A percentile compares a stretch with the other conserved stretches of the same genome.
These are phyloP conservation scores for Garra rufa DNA, from an alignment of 2,113 vertebrate genomes.

Conservation along the genomic window DNA sequence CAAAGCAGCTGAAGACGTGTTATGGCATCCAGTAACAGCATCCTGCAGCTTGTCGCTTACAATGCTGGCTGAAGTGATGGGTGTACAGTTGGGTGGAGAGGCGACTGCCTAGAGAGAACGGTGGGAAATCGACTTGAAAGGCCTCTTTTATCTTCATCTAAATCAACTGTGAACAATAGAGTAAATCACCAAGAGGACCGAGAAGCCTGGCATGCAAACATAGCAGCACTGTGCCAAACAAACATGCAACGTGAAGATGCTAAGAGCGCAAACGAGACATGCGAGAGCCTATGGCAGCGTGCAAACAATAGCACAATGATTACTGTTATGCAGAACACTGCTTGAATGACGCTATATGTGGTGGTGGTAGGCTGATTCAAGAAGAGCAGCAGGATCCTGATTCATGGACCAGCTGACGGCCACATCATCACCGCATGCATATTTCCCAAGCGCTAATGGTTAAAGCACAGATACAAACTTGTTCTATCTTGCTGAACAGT, in stretches of 20 bases:
- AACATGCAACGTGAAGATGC: conserved; percentile 17
- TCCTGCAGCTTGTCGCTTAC: conserved; percentile 7
- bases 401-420: conserved; percentile 40
- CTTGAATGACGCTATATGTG: not conserved
- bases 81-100: not conserved
- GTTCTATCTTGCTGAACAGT: conserved; percentile 15
- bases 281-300: not conserved
- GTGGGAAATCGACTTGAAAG: conserved; percentile 41
- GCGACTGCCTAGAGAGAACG: not conserved
- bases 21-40: conserved; percentile 2
- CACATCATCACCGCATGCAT: conserved; percentile 37
- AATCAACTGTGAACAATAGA: conserved; percentile 47
- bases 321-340: not conserved
- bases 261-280: not conserved
- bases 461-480: conserved; percentile 21
- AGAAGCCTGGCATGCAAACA: conserved; percentile 35
- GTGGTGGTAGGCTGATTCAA: conserved; percentile 11
- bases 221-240: conserved; percentile 30
- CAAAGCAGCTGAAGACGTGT: not conserved
- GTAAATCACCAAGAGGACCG: conserved; percentile 26
- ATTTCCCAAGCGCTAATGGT: conserved; percentile 21
- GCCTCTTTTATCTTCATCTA: conserved; percentile 53
- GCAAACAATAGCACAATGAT: not conserved
- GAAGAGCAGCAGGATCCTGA: conserved; percentile 20
- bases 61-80: not conserved